Base-by-base conservation (phyloP, 2,797 vertebrate genomes). In the Cyprinella venusta region DNA sequence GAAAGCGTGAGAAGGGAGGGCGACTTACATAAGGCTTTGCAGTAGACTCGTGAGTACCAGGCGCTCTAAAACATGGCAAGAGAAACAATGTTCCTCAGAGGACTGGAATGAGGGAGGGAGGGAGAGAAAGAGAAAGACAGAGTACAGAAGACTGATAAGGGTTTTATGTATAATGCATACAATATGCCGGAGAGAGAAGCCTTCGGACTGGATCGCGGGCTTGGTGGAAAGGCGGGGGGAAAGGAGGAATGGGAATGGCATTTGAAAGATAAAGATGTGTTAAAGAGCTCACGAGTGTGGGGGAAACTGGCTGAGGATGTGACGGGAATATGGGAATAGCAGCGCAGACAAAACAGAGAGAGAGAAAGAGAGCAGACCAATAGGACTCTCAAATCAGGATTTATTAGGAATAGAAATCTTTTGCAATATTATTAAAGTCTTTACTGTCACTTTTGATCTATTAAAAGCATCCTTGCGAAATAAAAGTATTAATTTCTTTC, bases 1-100 rank as follows among this genome's bases (percentile, higher is more conserved):
- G 52, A 81, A 61, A 33, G 69, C 15, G 18, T 15, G 59, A 40
- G 65, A 71, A 56, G 69, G 76, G 36, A 76, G 64, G 78, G 72
- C 33, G 45, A 63, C 64, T 86, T 88, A 84, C 85, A 75, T 87
- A 87, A 87, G 81, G 30, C 33, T 83, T 87, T 72, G 79, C 72
- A 21, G 78, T 68, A 45, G 72, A 70, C 24, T 70, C 21, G 19
- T 18, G 70, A 79, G 72, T 48, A 70, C 77, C 18, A 83, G 84
- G 54, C 71, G 65, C 75, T 52, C 19, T 40, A 24, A 77, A 83
- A 84, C 54, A 81, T 61, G 36, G 85, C 52, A 65, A 42, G 61
- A 74, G 78, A 79, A 68, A 61, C 54, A 38, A 61, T 59, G 69
- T 59, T 67, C 33, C 80, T 56, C 72, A 8, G 81, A 70, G 30